phyloP scores from a whole-genome alignment of 92 coral and sea anemone genomes.

The Desmophyllum pertusum region DNA sequence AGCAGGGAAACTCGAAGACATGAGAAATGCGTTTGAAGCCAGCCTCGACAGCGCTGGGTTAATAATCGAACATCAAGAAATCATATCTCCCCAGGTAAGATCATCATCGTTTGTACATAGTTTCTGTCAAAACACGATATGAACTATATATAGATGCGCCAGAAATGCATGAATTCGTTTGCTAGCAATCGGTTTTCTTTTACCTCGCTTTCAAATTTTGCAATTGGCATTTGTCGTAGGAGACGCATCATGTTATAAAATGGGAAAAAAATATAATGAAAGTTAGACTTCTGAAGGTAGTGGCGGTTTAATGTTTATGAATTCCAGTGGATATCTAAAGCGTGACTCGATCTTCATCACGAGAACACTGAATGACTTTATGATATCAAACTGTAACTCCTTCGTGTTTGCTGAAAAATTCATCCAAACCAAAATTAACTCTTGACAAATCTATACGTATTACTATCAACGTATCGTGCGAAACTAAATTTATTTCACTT shows the following conservation, averaged over 20 bases:
- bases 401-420: background rate
- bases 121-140: background rate
- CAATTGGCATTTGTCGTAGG: background rate
- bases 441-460: background rate
- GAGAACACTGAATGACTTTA: background rate
- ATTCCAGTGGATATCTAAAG: constrained; percentile 21
- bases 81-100: background rate
- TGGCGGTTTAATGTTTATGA: background rate
- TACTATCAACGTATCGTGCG: no score
- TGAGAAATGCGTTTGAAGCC: constrained; percentile 45
- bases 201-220: background rate
- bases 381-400: background rate
- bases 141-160: background rate
- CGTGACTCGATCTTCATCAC: background rate
- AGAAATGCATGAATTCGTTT: background rate
- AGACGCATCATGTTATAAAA: background rate
- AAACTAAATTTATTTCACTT: background rate
- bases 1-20: constrained; percentile 39
- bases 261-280: background rate
- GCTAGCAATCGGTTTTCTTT: background rate
- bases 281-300: background rate
- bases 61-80: constrained; percentile 13
- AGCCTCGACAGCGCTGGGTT: constrained; percentile 50
- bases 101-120: background rate
- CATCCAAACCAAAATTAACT: no score